Percentiles rank a stretch among this genome's conserved stretches.
Evolutionary conservation across 2,797 vertebrate species (phyloP).

Genomic region (Typhlichthys subterraneus): DNA sequence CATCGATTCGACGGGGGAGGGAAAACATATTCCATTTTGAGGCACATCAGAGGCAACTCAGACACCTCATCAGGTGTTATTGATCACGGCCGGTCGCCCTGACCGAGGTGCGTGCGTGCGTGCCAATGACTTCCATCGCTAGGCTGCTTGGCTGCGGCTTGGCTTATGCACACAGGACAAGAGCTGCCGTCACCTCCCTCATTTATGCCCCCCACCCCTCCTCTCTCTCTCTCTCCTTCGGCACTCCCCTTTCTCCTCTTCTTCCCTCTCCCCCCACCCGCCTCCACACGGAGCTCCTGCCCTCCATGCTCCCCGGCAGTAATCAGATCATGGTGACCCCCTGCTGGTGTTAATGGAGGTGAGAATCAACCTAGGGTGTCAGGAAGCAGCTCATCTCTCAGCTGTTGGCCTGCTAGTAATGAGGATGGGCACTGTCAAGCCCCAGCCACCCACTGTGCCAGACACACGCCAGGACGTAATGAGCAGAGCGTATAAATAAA

Average conservation of each 20-base stretch:
- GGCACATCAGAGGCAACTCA: conserved; percentile 77
- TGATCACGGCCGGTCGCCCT: conserved; percentile 72
- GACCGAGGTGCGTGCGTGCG: conserved; percentile 36
- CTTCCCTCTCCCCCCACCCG: conserved; percentile 41
- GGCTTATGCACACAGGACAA: conserved; percentile 31
- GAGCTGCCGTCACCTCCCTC: conserved; percentile 29
- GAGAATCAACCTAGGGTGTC: conserved; percentile 76
- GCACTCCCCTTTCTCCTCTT: conserved; percentile 19
- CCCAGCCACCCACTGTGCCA: conserved; percentile 54
- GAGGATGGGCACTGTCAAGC: conserved; percentile 74
- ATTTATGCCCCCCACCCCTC: conserved; percentile 35
- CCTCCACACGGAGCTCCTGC: conserved; percentile 28
- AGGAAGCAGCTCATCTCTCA: conserved; percentile 79
- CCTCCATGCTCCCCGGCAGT: conserved; percentile 42
- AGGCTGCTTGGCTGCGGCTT: conserved; percentile 55
- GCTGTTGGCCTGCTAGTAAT: conserved; percentile 75
- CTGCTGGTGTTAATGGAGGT: conserved; percentile 80
- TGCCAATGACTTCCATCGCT: conserved; percentile 77
- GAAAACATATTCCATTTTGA: conserved; percentile 81
- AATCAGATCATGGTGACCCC: conserved; percentile 74
- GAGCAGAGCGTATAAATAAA: conserved; percentile 61
- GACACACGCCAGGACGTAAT: conserved; percentile 67
- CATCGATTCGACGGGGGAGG: conserved; percentile 71
- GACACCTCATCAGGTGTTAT: conserved; percentile 82
- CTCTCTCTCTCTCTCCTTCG: conserved; percentile 30